Conservation (phyloP, 2,888 invertebrate genomes). For the Monopis laevigella region DNA sequence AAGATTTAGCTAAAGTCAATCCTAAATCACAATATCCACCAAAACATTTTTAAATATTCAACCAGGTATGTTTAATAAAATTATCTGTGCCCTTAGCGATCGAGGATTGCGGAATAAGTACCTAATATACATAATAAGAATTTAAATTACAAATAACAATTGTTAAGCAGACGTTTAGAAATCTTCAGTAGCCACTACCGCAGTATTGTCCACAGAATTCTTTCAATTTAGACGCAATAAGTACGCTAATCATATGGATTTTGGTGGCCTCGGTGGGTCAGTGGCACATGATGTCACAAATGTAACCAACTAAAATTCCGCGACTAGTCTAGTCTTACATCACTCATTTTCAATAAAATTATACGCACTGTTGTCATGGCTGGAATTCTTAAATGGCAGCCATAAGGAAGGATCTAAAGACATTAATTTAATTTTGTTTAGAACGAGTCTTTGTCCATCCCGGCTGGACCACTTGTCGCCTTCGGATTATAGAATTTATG, state of each 20-base stretch:
- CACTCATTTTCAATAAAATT: constrained; percentile 11
- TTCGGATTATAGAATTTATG: background rate
- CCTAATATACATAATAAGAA: too few species aligned
- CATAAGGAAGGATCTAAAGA: constrained; percentile 7
- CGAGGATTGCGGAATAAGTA: too few species aligned
- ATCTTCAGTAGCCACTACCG: background rate
- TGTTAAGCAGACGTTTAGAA: constrained; percentile 1
- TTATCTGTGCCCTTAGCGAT: too few species aligned
- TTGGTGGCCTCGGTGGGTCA: constrained; percentile 55
- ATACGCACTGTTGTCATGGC: constrained; percentile 6
- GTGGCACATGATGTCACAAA: constrained; percentile 54
- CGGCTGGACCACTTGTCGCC: background rate
- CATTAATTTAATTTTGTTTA: background rate
- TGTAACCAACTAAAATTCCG: constrained; percentile 12
- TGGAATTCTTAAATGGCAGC: constrained; percentile 8
- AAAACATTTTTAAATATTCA: too few species aligned
- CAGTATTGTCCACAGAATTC: constrained; percentile 6
- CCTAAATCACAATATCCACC: too few species aligned
- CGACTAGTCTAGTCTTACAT: constrained; percentile 8
- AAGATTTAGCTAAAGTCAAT: too few species aligned
- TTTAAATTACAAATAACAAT: constrained; percentile 5
- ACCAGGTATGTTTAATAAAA: too few species aligned
- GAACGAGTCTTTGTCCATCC: background rate
- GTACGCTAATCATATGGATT: constrained; percentile 14
- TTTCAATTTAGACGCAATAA: constrained; percentile 13